Conservation (phyloP, 2,113 vertebrate species). For the Typhlomys cinereus region DNA sequence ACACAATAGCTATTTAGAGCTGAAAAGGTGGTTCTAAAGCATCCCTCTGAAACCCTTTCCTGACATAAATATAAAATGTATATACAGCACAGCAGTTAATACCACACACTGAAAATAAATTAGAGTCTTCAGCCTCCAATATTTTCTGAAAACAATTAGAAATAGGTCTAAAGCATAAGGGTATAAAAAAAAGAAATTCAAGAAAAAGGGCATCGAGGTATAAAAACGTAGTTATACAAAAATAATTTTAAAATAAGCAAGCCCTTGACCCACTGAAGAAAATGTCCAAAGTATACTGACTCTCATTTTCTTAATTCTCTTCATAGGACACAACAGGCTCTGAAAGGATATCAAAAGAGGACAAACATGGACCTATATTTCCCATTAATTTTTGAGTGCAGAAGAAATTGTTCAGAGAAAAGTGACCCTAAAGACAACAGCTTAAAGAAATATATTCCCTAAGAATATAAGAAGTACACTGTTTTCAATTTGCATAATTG, state of each 20-base stretch:
- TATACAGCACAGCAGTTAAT: constrained; percentile 88
- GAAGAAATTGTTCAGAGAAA: constrained; percentile 1
- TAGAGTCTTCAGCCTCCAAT: constrained; percentile 80
- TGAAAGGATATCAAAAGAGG: background rate
- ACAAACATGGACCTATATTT: background rate
- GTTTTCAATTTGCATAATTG: background rate
- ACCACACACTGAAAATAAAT: constrained; percentile 88
- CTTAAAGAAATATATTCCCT: constrained; percentile 10
- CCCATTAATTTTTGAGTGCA: constrained; percentile 9
- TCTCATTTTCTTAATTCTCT: background rate
- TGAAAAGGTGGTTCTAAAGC: constrained; percentile 90
- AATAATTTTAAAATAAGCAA: constrained; percentile 49
- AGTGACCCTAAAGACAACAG: background rate
- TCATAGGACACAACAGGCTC: background rate
- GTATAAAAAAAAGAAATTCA: constrained; percentile 65
- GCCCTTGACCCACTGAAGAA: constrained; percentile 14
- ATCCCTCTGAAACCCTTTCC: constrained; percentile 88
- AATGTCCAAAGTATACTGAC: background rate
- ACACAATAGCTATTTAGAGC: constrained; percentile 91
- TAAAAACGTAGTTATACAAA: constrained; percentile 41
- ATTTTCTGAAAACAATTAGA: constrained; percentile 80
- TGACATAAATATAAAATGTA: constrained; percentile 91
- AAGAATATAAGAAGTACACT: background rate
- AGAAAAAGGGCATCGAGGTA: constrained; percentile 35
- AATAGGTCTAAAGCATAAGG: constrained; percentile 71